Base-by-base conservation (phyloP, 2,888 invertebrate species). In the Amphimallon solstitiale region DNA sequence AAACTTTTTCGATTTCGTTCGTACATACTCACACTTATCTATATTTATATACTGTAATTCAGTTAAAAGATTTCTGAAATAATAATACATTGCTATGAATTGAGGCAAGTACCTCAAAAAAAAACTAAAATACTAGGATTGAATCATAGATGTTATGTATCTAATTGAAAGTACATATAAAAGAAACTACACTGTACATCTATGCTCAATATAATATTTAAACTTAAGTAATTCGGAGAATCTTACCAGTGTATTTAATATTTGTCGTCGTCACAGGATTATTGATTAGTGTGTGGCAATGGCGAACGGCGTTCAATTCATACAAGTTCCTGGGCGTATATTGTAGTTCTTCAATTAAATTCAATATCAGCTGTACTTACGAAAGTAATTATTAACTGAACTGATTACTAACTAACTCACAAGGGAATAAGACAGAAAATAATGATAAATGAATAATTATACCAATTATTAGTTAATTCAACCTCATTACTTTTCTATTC, bases 41-140 rank as follows among this genome's bases (percentile, higher is more conserved):
- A 59, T 45, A 59, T 14, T 59, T 59, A 59, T 54, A 59, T 43
- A 59, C 29, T 29, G 23, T 45, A 14, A 43, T 9, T 29, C 29
- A 59, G 15, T 59, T 29, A 59, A 54, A 54, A 59, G 5, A 5
- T 29, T 59, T 59, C 56, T 59, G 56, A 59, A 59, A 59, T 59
- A 59, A 56, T 29, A 59, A 29, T 43, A 59, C 10, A 43, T 45
- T 43, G 43, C 9, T 15, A 15, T 59, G 29, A 59, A 40, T 9
- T 43, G 29, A 14, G 14, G 29, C 14, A 29, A n/a, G 2, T 21
- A 40, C n/a, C 29, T 17, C 34, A 59, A 59, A 2, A n/a, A n/a
- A 14, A 12, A 17, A 43, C 5, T 43, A 17, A 2, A 15, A 43
- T 51, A 17, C n/a, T n/a, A 14, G 5, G 14, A 17, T 35, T 35